phyloP scores from a whole-genome alignment of 2,888 invertebrate species.

The Rhimphoctona megacephalus region DNA sequence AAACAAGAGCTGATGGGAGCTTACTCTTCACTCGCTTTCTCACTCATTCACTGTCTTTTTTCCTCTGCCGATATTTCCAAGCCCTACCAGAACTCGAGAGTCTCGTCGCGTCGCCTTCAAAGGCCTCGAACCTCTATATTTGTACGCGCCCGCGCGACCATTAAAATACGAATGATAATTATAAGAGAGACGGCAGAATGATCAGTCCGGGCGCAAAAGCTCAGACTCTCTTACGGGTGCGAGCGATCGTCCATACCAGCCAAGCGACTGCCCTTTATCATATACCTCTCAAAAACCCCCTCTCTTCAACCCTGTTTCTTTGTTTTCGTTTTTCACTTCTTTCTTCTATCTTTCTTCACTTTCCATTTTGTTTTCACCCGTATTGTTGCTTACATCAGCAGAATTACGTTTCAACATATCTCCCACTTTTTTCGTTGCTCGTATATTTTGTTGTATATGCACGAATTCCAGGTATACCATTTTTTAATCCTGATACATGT shows the following conservation, averaged over 20 bases:
- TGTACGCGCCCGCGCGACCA: constrained; percentile 80
- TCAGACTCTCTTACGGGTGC: constrained; percentile 71
- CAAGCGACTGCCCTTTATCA: constrained; percentile 69
- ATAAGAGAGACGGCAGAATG: constrained; percentile 83
- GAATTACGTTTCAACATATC: background rate
- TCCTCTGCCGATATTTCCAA: constrained; percentile 71
- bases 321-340: constrained; percentile 18
- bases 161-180: constrained; percentile 85
- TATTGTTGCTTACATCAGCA: background rate
- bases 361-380: constrained; percentile 39
- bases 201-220: constrained; percentile 78
- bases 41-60: constrained; percentile 71
- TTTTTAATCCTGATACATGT: background rate
- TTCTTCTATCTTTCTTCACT: constrained; percentile 5
- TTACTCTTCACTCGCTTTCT: constrained; percentile 59
- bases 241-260: constrained; percentile 82
- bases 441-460: background rate
- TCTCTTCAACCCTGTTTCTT: constrained; percentile 30
- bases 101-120: constrained; percentile 63
- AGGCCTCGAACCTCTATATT: constrained; percentile 58
- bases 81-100: constrained; percentile 26
- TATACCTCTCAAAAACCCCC: constrained; percentile 64
- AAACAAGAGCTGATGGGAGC: constrained; percentile 65
- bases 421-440: background rate
- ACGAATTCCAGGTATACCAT: no score